Conservation (phyloP, 2,797 vertebrate species). For the Pseudomugil gertrudae region DNA sequence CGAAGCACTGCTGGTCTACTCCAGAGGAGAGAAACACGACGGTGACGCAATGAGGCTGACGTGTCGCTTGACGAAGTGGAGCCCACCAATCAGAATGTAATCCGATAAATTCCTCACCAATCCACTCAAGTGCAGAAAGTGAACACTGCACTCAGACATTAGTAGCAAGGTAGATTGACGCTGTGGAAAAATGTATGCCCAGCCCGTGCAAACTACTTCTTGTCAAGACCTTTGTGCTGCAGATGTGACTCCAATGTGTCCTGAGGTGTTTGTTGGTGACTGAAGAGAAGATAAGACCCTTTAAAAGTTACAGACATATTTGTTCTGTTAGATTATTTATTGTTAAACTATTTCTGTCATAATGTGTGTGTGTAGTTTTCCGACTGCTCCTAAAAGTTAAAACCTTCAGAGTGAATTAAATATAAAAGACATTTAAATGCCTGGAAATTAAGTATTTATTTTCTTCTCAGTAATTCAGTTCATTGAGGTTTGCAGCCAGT, state of each 20-base stretch:
- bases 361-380: background rate
- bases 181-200: slow-evolving; percentile 66
- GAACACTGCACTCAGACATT: slow-evolving; percentile 16
- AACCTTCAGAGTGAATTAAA: background rate
- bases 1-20: slow-evolving; percentile 57
- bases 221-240: background rate
- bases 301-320: background rate
- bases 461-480: background rate
- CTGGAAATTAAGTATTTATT: background rate
- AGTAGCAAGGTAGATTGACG: slow-evolving; percentile 82
- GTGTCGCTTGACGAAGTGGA: slow-evolving; percentile 32
- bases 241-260: background rate
- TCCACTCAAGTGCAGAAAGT: slow-evolving; percentile 48
- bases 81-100: slow-evolving; percentile 69
- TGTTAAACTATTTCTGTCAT: background rate
- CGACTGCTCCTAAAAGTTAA: background rate
- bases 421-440: background rate
- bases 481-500: background rate
- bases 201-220: slow-evolving; percentile 43
- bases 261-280: background rate
- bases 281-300: background rate
- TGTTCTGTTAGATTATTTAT: background rate
- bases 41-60: slow-evolving; percentile 56
- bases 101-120: slow-evolving; percentile 66
- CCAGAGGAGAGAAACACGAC: slow-evolving; percentile 41